Conservation (phyloP, 2,888 invertebrate genomes). For the Pristionchus fissidentatus region DNA sequence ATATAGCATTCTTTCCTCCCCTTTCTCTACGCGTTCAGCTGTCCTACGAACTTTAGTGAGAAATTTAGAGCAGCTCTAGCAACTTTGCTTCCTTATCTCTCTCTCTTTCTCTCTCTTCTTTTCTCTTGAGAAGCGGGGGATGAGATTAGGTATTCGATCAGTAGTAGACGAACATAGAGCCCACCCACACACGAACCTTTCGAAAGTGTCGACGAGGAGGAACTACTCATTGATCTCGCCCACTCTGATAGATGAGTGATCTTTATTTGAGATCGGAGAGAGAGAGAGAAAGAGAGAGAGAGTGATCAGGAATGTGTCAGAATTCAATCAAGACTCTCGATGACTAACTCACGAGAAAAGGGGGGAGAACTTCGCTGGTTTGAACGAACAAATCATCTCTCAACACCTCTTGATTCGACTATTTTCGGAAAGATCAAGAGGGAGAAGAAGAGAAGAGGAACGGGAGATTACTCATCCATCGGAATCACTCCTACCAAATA, state of each 20-base stretch:
- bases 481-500: too few species aligned
- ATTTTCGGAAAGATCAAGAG: conserved; percentile 19
- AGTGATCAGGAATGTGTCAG: conserved; percentile 34
- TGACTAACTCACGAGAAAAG: conserved; percentile 26
- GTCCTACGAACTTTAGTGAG: conserved; percentile 42
- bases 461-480: background rate
- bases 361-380: conserved; percentile 7
- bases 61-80: conserved; percentile 34
- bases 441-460: background rate
- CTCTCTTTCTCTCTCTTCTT: background rate
- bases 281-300: too few species aligned
- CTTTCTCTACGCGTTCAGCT: conserved; percentile 12
- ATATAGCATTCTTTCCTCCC: conserved; percentile 3
- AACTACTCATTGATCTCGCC: background rate
- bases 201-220: too few species aligned
- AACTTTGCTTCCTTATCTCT: conserved; percentile 41
- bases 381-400: conserved; percentile 15
- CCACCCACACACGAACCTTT: too few species aligned
- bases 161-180: too few species aligned
- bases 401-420: background rate
- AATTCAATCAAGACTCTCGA: conserved; percentile 28
- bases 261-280: too few species aligned
- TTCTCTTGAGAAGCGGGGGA: too few species aligned
- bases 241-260: too few species aligned
- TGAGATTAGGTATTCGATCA: too few species aligned